A percentile compares a stretch with the other conserved stretches of the same genome.
phyloP scores from a whole-genome alignment of 1,140 invertebrate species.

The Zaprionus taronus region DNA sequence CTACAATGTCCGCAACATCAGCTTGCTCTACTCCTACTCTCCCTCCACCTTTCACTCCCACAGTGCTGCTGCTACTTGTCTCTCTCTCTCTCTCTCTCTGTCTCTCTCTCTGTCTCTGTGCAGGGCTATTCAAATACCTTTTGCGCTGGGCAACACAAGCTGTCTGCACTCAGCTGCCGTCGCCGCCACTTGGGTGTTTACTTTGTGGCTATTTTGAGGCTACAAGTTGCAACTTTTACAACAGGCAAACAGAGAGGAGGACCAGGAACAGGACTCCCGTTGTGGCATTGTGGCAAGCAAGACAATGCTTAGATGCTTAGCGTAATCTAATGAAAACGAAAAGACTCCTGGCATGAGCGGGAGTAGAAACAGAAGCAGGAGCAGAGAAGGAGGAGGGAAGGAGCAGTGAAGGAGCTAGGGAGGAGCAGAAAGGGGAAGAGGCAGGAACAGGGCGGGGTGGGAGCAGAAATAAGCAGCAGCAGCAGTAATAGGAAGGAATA shows the following conservation, averaged over 20 bases:
- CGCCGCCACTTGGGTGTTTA: constrained; percentile 73
- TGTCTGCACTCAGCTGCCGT: constrained; percentile 23
- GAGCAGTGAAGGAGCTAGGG: neutral
- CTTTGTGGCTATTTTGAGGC: constrained; percentile 82
- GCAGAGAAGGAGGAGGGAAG: neutral
- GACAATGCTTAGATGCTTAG: constrained; percentile 49
- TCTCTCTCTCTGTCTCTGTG: constrained; percentile 47
- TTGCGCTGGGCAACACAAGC: neutral
- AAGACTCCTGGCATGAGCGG: constrained; percentile 21
- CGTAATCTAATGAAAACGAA: constrained; percentile 78
- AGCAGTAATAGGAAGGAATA: no score
- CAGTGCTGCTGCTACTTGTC: neutral
- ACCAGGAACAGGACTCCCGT: neutral
- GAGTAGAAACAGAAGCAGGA: neutral
- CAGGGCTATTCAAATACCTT: constrained; percentile 73
- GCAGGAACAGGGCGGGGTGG: neutral
- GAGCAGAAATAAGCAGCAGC: no score
- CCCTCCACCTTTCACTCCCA: neutral
- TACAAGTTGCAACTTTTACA: constrained; percentile 80
- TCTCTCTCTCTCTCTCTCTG: neutral
- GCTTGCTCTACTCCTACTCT: neutral
- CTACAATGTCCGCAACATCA: constrained; percentile 23
- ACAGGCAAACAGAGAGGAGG: neutral
- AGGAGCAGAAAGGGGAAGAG: neutral
- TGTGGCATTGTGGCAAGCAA: neutral